Conservation (phyloP, 2,888 invertebrate species). For the Megalurothrips usitatus region DNA sequence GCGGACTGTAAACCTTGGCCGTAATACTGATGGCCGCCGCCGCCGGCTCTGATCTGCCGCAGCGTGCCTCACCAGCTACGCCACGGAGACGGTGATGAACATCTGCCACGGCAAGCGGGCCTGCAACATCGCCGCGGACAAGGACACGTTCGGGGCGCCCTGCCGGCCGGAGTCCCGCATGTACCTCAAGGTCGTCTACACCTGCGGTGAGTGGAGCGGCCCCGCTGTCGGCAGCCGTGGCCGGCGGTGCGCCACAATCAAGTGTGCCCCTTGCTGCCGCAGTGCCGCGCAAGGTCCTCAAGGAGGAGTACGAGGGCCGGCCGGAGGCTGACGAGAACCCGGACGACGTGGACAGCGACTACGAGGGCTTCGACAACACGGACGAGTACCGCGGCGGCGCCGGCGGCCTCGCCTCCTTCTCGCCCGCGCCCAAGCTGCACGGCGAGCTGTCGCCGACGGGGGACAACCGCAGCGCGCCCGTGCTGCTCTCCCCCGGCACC, state of each 20-base stretch:
- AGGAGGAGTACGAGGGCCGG: constrained; percentile 74
- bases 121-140: constrained; percentile 73
- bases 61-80: constrained; percentile 85
- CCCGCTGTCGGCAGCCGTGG: not conserved
- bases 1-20: no score
- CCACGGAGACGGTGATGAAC: constrained; percentile 87
- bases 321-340: constrained; percentile 67
- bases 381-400: constrained; percentile 49
- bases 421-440: constrained; percentile 52
- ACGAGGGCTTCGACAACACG: constrained; percentile 48
- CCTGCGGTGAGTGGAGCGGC: constrained; percentile 66
- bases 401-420: constrained; percentile 52
- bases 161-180: constrained; percentile 74
- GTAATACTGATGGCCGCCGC: no score
- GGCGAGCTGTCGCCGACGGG: constrained; percentile 42
- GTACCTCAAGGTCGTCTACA: constrained; percentile 81
- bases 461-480: constrained; percentile 15
- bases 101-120: constrained; percentile 77
- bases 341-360: constrained; percentile 49
- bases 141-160: constrained; percentile 76
- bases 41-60: constrained; percentile 39
- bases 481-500: constrained; percentile 17
- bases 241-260: not conserved
- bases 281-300: constrained; percentile 80
- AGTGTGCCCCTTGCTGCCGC: constrained; percentile 35